phyloP scores from a whole-genome alignment of 2,797 vertebrate species.

The Morus bassanus region DNA sequence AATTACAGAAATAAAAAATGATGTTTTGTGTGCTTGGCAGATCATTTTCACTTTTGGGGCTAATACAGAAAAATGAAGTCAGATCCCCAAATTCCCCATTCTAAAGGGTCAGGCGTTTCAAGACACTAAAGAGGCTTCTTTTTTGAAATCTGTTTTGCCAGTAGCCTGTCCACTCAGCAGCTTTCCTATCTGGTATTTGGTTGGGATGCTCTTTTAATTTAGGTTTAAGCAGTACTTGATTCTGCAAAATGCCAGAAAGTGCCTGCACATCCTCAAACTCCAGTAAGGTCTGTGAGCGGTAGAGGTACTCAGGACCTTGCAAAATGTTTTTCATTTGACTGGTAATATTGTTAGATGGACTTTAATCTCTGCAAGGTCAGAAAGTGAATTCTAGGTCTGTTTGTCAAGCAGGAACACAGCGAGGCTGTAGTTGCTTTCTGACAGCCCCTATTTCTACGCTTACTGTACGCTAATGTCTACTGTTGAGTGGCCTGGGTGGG shows the following conservation, averaged over 20 bases:
- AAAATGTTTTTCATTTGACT: background rate
- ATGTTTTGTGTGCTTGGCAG: background rate
- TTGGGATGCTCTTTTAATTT: background rate
- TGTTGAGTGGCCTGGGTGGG: background rate
- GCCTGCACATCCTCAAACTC: background rate
- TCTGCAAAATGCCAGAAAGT: background rate
- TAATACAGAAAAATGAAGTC: background rate
- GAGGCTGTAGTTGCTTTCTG: background rate
- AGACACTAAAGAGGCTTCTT: background rate
- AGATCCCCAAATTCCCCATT: background rate
- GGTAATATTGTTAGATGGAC: background rate
- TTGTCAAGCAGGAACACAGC: background rate
- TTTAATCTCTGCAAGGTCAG: background rate
- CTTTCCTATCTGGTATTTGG: background rate
- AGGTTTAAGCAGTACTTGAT: background rate
- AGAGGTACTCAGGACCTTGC: background rate
- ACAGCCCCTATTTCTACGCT: background rate
- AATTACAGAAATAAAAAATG: background rate
- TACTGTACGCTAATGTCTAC: rapidly evolving
- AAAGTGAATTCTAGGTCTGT: background rate
- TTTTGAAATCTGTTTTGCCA: background rate
- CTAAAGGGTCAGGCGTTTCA: background rate
- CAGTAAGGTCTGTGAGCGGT: rapidly evolving
- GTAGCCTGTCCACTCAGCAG: background rate
- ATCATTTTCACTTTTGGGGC: background rate